phyloP scores from a whole-genome alignment of 92 coral and sea anemone genomes.

The Virgularia gustaviana region DNA sequence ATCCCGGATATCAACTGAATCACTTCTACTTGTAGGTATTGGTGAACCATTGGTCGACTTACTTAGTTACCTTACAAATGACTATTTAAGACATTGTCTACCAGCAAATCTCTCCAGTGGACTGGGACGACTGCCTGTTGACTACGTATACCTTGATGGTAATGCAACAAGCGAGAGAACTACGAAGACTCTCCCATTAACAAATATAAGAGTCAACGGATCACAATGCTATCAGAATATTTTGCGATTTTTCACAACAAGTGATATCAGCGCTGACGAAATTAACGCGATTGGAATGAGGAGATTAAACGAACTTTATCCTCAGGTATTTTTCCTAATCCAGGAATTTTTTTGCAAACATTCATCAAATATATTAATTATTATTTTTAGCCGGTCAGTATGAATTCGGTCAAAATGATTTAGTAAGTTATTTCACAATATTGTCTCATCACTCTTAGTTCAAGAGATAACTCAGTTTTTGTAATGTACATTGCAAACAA shows the following conservation, averaged over 20 bases:
- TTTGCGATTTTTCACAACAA: conserved; percentile 71
- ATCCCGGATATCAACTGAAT: too few species aligned
- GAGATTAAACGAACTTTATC: conserved; percentile 60
- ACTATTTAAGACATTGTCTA: conserved; percentile 65
- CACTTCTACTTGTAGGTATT: conserved; percentile 47
- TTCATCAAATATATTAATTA: background rate
- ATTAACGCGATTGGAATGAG: conserved; percentile 63
- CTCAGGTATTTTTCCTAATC: conserved; percentile 52
- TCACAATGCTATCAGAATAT: conserved; percentile 60
- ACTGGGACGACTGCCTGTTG: conserved; percentile 65
- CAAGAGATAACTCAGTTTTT: too few species aligned
- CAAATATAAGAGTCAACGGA: conserved; percentile 62
- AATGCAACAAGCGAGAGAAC: conserved; percentile 42
- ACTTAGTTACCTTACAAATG: conserved; percentile 60
- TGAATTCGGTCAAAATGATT: background rate
- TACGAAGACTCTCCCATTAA: conserved; percentile 61
- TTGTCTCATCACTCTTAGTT: too few species aligned
- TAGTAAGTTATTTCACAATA: too few species aligned
- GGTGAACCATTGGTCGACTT: conserved; percentile 73
- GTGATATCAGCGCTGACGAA: conserved; percentile 62
- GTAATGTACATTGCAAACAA: too few species aligned
- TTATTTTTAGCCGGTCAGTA: background rate
- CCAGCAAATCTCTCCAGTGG: conserved; percentile 80
- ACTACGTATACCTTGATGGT: conserved; percentile 66
- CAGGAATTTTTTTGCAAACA: too few species aligned